A percentile compares a stretch with the other conserved stretches of the same genome.
Conservation (phyloP, 53 echinoderm and acorn worm species). For the Arbacia lixula region DNA sequence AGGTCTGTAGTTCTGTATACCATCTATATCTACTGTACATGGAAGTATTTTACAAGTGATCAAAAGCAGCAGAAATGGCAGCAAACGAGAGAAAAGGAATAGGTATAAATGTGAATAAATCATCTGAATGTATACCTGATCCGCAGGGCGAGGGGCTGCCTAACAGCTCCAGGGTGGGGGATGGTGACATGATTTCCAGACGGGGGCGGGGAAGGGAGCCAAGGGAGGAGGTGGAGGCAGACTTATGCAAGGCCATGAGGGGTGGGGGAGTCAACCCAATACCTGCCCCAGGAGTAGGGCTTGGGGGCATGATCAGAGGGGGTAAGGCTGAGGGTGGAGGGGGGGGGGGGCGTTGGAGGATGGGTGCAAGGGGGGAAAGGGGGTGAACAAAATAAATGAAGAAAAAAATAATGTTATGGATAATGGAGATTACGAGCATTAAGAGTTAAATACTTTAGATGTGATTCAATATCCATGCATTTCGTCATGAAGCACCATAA, state of each 20-base stretch:
- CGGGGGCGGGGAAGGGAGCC: constrained; percentile 86
- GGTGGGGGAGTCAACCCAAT: constrained; percentile 42
- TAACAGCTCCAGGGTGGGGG: constrained; percentile 73
- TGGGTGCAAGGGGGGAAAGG: constrained; percentile 53
- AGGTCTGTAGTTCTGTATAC: too few species aligned
- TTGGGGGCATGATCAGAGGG: background rate
- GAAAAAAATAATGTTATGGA: too few species aligned
- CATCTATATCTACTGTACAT: too few species aligned
- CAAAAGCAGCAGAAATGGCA: background rate
- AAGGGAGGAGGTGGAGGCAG: constrained; percentile 91
- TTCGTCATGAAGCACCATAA: too few species aligned
- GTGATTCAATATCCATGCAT: too few species aligned
- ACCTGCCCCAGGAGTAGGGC: constrained; percentile 3
- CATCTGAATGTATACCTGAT: constrained; percentile 83
- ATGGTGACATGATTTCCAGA: constrained; percentile 78
- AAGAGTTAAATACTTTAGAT: too few species aligned
- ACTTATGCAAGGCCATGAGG: constrained; percentile 75
- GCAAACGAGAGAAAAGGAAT: background rate
- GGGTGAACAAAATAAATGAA: background rate
- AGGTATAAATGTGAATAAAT: too few species aligned
- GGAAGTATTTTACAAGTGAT: too few species aligned
- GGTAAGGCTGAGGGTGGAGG: background rate
- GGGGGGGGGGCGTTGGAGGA: constrained; percentile 1
- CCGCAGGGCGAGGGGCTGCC: constrained; percentile 66
- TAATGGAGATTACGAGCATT: too few species aligned